Base-by-base conservation (phyloP, 2,888 invertebrate genomes). In the Stenoptilia bipunctidactyla region DNA sequence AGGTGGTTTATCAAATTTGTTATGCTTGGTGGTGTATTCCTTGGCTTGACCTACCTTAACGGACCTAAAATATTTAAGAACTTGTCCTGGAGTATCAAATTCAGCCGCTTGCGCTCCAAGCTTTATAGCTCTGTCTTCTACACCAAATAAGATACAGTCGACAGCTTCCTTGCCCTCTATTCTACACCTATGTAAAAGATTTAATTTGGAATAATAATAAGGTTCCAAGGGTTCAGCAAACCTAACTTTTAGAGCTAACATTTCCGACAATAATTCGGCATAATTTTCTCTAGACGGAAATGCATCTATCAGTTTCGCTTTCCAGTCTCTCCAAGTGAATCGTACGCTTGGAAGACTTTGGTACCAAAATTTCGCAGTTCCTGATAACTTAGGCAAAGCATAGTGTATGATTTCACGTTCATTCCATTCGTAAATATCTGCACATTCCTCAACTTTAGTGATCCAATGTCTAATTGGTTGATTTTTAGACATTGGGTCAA, bases 71-170 rank as follows among this genome's bases (percentile, higher is more conserved):
- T 46, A 50, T 15, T 42, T 41, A 2, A 52, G 2, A 1, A 50
- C 42, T 6, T 47, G 30, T 38, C 49, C 50, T 0, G 50, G 50
- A 20, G 41, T 38, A 0, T 6, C 6, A 30, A 45, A 52, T 15
- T 40, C 39, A 2, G 45, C 49, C 1, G 52, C 52, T 15, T 52
- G 42, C 2, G 50, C 51, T 2, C 51, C 46, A 15, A 50, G 15
- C 30, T 39, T 45, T 1, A 52, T 25, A 0, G 45, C 43, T 1
- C 48, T 38, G 36, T 52, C 52, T 2, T 50, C 50, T 4, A 52
- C 30, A 0, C 50, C 50, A 15, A 41, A 15, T 5, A 50, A 13
- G 0, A 52, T 13, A 38, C 49, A 50, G 14, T 52, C 52, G 6
- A 52, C 50, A 1, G 52, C 50, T 13, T 38, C 33, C 15, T 38